Evolutionary conservation across 2,113 vertebrate genomes (phyloP).

Genomic region (Petromus typicus): DNA sequence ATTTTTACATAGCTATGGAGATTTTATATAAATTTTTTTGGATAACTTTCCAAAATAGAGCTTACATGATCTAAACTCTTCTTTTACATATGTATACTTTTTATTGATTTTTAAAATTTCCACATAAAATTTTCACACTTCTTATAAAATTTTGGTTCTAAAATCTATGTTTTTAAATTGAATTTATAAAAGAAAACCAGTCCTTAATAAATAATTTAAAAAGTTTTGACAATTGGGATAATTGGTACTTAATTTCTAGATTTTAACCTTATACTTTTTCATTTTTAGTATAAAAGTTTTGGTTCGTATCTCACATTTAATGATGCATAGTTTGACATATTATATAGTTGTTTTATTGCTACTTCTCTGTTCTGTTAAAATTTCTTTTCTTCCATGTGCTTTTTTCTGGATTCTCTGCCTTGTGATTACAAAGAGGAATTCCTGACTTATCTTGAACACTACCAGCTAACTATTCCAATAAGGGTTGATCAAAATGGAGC

Average conservation of each 20-base stretch:
- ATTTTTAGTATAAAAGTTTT: constrained; percentile 64
- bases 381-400: constrained; percentile 87
- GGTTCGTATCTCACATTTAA: background rate
- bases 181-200: constrained; percentile 37
- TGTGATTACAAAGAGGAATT: constrained; percentile 96
- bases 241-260: constrained; percentile 38
- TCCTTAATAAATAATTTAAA: constrained; percentile 33
- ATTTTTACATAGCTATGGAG: constrained; percentile 1
- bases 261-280: constrained; percentile 50
- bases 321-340: constrained; percentile 66
- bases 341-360: constrained; percentile 81
- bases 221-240: constrained; percentile 49
- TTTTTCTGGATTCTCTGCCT: constrained; percentile 87
- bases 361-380: constrained; percentile 87
- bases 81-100: constrained; percentile 48
- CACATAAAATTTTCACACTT: constrained; percentile 37
- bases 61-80: constrained; percentile 46
- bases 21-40: constrained; percentile 12
- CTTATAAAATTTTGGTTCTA: constrained; percentile 32
- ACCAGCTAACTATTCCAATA: constrained; percentile 97
- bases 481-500: constrained; percentile 96
- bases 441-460: constrained; percentile 99
- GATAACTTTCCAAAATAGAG: constrained; percentile 23
- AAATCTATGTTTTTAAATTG: constrained; percentile 49
- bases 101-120: constrained; percentile 54